phyloP scores from a whole-genome alignment of 2,113 vertebrate genomes.

The Lonchura striata region DNA sequence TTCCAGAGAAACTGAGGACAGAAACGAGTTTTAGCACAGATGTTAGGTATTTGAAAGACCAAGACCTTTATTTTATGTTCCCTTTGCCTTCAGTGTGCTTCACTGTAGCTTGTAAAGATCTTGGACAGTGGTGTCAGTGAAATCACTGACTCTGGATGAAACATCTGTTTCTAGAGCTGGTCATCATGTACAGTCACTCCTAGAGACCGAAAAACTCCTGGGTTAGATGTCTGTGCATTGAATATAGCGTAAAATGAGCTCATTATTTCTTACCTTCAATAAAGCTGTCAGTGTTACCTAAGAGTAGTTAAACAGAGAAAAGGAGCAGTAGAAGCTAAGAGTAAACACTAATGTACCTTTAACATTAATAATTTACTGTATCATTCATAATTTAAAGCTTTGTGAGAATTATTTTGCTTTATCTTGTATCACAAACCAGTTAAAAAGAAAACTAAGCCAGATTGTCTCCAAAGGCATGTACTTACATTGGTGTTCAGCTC shows the following conservation, averaged over 20 bases:
- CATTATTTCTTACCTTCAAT: not conserved
- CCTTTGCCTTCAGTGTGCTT: not conserved
- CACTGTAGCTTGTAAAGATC: not conserved
- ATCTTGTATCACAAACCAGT: not conserved
- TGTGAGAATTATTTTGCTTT: slow-evolving; percentile 46
- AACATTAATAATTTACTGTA: slow-evolving; percentile 34
- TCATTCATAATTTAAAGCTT: slow-evolving; percentile 29
- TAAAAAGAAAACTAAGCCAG: not conserved
- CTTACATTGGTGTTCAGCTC: not conserved
- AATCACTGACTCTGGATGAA: not conserved
- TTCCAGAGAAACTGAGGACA: not conserved
- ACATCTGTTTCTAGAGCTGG: not conserved
- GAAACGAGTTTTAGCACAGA: not conserved
- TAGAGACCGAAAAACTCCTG: not conserved
- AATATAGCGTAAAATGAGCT: not conserved
- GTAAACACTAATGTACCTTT: not conserved
- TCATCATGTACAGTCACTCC: not conserved
- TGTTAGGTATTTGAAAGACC: not conserved
- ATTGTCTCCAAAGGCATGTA: not conserved
- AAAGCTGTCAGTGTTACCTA: not conserved
- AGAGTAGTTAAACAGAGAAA: not conserved
- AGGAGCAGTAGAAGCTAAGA: not conserved
- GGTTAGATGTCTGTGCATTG: not conserved
- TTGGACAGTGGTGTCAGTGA: not conserved
- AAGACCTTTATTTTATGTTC: not conserved